phyloP scores from a whole-genome alignment of 2,113 vertebrate genomes.

The Dicaeum eximium region DNA sequence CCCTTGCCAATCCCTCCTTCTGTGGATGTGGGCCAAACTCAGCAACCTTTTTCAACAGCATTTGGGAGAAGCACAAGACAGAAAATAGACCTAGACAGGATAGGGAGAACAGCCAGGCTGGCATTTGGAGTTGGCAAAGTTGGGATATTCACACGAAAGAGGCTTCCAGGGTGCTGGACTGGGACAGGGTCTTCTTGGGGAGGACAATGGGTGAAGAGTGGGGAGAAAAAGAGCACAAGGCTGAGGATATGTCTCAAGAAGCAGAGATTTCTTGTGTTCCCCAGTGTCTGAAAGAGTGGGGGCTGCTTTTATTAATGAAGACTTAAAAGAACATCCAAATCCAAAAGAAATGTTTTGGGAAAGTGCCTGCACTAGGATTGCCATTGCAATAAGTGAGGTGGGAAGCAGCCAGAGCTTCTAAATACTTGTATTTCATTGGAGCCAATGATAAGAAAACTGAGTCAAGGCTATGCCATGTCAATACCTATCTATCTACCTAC shows the following conservation, averaged over 20 bases:
- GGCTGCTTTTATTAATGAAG: neutral
- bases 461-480: neutral
- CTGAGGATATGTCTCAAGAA: neutral
- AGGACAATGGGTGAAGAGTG: neutral
- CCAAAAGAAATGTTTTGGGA: neutral
- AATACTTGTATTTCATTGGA: neutral
- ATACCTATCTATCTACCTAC: neutral
- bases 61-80: neutral
- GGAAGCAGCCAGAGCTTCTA: neutral
- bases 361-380: neutral
- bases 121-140: neutral
- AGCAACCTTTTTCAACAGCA: neutral
- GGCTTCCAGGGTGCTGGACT: neutral
- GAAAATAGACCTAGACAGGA: neutral
- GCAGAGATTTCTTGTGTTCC: neutral
- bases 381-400: neutral
- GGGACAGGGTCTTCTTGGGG: fast-evolving
- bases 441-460: neutral
- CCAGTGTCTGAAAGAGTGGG: neutral
- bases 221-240: neutral
- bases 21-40: neutral
- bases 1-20: neutral
- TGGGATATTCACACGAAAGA: neutral
- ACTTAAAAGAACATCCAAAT: neutral
- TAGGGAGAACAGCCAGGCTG: neutral